Conservation (phyloP, 2,113 vertebrate genomes). For the Nibea coibor region DNA sequence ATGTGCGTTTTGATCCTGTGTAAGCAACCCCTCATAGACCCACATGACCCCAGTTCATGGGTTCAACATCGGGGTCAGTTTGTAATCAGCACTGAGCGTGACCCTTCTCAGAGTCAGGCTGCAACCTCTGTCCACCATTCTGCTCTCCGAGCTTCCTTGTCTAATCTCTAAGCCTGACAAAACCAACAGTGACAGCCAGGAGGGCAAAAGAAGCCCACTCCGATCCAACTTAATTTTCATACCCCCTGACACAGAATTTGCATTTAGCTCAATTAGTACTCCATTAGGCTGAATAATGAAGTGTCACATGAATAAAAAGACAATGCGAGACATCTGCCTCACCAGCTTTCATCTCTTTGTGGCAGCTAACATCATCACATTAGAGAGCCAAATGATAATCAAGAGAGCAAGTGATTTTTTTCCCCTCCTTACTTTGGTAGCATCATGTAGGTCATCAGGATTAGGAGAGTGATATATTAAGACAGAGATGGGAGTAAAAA, state of each 20-base stretch:
- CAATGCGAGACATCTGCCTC: constrained; percentile 58
- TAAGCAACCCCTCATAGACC: background rate
- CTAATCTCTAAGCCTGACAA: constrained; percentile 18
- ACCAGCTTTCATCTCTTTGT: constrained; percentile 59
- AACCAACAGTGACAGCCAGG: constrained; percentile 23
- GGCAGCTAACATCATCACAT: constrained; percentile 48
- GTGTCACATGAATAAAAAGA: constrained; percentile 65
- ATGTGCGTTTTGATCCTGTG: background rate
- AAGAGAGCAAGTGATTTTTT: constrained; percentile 20
- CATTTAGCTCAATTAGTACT: constrained; percentile 62
- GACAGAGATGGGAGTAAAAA: background rate
- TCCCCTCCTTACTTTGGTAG: background rate
- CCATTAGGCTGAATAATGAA: constrained; percentile 67
- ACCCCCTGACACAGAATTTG: constrained; percentile 45
- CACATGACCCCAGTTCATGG: background rate
- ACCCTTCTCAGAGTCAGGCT: background rate
- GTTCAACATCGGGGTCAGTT: background rate
- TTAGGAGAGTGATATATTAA: constrained; percentile 19
- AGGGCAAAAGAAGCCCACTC: constrained; percentile 4
- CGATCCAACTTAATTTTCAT: constrained; percentile 26
- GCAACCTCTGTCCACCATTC: background rate
- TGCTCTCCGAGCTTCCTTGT: background rate
- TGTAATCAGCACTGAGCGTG: background rate
- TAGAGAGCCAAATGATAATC: constrained; percentile 51
- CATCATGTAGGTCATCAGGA: constrained; percentile 41